These are phyloP conservation scores for Strix aluco DNA, from an alignment of 2,113 vertebrate genomes.

Conservation along the genomic window DNA sequence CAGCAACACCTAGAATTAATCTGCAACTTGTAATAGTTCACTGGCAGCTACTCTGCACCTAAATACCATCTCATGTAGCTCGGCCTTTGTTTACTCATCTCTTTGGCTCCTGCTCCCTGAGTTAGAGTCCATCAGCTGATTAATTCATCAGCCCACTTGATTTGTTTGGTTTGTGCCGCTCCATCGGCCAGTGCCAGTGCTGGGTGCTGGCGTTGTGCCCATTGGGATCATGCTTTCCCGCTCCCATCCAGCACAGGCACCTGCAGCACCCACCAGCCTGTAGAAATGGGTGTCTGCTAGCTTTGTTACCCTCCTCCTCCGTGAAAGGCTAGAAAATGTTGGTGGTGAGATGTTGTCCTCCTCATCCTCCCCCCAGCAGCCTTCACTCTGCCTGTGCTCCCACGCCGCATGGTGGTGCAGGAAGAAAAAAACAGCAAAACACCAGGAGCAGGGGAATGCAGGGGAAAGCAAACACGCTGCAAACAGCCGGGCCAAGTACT, in stretches of 20 bases:
- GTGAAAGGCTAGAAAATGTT: not conserved
- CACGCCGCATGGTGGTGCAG: fast-evolving
- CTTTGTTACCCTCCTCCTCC: not conserved
- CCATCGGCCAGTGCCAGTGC: fast-evolving
- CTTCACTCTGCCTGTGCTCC: not conserved
- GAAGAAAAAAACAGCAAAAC: not conserved
- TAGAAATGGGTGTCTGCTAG: not conserved
- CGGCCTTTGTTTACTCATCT: not conserved
- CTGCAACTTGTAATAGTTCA: not conserved
- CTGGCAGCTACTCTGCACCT: not conserved
- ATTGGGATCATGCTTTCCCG: fast-evolving
- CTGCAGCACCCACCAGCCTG: not conserved
- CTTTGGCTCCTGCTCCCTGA: not conserved
- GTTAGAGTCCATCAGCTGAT: not conserved
- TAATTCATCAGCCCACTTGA: not conserved
- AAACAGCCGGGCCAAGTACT: not conserved
- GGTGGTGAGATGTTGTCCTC: not conserved
- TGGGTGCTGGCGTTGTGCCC: not conserved
- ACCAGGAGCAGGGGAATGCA: fast-evolving
- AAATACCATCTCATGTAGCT: not conserved
- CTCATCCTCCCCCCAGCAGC: not conserved
- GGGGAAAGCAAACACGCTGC: not conserved
- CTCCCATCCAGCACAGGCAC: fast-evolving
- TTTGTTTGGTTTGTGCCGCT: not conserved
- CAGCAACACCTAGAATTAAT: not conserved